Percentiles rank a stretch among this genome's conserved stretches.
Conservation (phyloP, 1,140 invertebrate species). For the Berghia stephanieae region DNA sequence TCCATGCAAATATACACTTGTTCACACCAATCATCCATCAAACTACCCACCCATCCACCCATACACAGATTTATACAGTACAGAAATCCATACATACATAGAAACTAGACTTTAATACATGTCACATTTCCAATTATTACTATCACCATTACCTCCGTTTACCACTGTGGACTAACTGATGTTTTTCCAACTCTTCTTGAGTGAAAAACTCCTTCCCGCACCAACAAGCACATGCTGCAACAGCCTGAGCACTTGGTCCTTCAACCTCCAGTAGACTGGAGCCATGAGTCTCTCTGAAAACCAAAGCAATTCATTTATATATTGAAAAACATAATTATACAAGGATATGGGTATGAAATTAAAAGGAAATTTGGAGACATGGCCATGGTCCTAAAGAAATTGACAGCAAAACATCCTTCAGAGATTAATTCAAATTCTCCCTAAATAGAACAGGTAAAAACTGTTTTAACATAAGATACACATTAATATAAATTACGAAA, state of each 20-base stretch:
- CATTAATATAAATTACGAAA: too few species aligned
- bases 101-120: too few species aligned
- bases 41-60: too few species aligned
- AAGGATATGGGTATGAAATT: not conserved
- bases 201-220: conserved; percentile 28
- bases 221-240: conserved; percentile 23
- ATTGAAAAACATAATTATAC: not conserved
- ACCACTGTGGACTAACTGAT: conserved; percentile 14
- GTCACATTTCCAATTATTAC: too few species aligned
- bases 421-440: not conserved
- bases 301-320: not conserved
- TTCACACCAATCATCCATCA: too few species aligned
- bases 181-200: conserved; percentile 20
- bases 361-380: not conserved
- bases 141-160: too few species aligned
- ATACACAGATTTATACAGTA: too few species aligned
- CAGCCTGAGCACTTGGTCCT: not conserved
- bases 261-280: conserved; percentile 5
- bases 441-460: not conserved
- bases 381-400: not conserved
- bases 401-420: not conserved
- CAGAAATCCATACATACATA: too few species aligned
- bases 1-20: too few species aligned
- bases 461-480: not conserved
- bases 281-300: conserved; percentile 8